These are phyloP conservation scores for Luehdorfia chinensis DNA, from an alignment of 1,140 invertebrate species.

Conservation along the genomic window DNA sequence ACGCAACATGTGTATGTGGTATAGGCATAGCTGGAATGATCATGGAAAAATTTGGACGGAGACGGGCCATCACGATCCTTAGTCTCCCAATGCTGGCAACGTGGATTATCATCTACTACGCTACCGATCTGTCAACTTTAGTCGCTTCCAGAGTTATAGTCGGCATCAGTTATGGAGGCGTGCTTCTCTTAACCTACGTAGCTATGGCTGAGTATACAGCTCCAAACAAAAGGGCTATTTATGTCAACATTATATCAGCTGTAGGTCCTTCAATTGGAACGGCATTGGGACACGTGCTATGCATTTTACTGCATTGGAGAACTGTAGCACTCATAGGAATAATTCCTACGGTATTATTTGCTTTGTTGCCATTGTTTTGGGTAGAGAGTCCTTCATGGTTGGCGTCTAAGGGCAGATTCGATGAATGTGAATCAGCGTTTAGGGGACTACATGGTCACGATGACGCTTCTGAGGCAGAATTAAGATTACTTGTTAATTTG, in stretches of 20 bases:
- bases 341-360: conserved; percentile 14
- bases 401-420: conserved; percentile 25
- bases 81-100: conserved; percentile 2
- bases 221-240: conserved; percentile 9
- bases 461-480: conserved; percentile 2
- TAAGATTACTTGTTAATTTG: conserved; percentile 7
- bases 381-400: conserved; percentile 28
- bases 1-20: conserved; percentile 18
- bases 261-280: conserved; percentile 23
- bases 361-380: conserved; percentile 21
- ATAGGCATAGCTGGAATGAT: conserved; percentile 12
- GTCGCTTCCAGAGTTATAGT: conserved; percentile 19
- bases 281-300: conserved; percentile 20
- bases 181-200: conserved; percentile 15
- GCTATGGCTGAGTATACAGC: conserved; percentile 20
- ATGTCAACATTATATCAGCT: conserved; percentile 10
- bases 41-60: conserved; percentile 19
- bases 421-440: conserved; percentile 21
- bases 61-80: conserved; percentile 9
- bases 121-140: conserved; percentile 10
- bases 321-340: conserved; percentile 24
- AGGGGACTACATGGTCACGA: conserved; percentile 11
- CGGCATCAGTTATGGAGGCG: conserved; percentile 18
- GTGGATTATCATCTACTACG: conserved; percentile 23
- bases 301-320: conserved; percentile 27